phyloP scores from a whole-genome alignment of 1,140 invertebrate genomes.

The Eufriesea mexicana region DNA sequence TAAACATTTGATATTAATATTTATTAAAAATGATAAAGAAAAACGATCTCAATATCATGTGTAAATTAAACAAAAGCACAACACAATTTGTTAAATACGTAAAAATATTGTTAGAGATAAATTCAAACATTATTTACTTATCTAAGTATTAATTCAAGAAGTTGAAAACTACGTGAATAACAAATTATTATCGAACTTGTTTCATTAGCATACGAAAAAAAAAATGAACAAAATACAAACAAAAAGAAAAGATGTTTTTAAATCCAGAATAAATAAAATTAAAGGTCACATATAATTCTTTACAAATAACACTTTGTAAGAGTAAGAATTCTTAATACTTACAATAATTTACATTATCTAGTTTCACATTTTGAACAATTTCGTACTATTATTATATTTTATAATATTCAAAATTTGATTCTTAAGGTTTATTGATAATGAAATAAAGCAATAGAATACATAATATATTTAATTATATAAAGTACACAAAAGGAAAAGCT shows the following conservation, averaged over 20 bases:
- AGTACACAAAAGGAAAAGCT: slow-evolving; percentile 1
- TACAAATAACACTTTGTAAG: not conserved
- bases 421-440: not conserved
- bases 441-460: not conserved
- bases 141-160: too few relatives aligned
- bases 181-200: too few relatives aligned
- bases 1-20: not conserved
- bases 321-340: not conserved
- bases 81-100: too few relatives aligned
- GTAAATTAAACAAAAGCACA: too few relatives aligned
- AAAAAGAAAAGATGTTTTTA: not conserved
- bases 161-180: too few relatives aligned
- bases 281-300: not conserved
- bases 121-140: too few relatives aligned
- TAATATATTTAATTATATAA: slow-evolving; percentile 12
- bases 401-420: not conserved
- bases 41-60: not conserved
- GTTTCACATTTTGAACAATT: not conserved
- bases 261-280: not conserved
- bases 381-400: not conserved
- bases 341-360: not conserved
- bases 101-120: too few relatives aligned
- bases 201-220: too few relatives aligned
- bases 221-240: not conserved
- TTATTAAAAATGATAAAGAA: not conserved